Percentiles rank a stretch among this genome's conserved stretches.
phyloP scores from a whole-genome alignment of 2,888 invertebrate genomes.

The Callimorpha dominula region DNA sequence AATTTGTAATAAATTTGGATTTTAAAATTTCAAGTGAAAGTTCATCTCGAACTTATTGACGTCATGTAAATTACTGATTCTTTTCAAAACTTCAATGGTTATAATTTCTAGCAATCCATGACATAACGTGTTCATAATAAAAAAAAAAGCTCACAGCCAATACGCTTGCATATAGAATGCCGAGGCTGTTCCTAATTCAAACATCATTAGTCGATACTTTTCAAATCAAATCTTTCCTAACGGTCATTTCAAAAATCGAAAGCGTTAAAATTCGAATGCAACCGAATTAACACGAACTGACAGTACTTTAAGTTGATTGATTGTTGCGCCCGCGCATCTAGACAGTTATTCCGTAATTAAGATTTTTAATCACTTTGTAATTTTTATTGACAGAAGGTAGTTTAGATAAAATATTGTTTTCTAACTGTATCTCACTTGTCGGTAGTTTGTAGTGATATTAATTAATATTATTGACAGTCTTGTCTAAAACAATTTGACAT shows the following conservation, averaged over 20 bases:
- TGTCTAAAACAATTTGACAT: no score
- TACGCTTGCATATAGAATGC: background rate
- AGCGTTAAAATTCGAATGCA: conserved; percentile 17
- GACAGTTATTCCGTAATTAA: conserved; percentile 41
- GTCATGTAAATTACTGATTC: background rate
- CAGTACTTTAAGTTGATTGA: conserved; percentile 33
- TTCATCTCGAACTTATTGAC: background rate
- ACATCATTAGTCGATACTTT: conserved; percentile 15
- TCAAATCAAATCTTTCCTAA: conserved; percentile 14
- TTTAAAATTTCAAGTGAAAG: background rate
- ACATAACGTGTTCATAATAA: background rate
- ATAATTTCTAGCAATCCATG: background rate
- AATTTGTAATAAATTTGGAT: no score
- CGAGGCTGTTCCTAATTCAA: conserved; percentile 12
- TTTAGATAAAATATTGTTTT: conserved; percentile 20
- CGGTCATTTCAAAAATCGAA: conserved; percentile 23
- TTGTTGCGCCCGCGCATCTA: conserved; percentile 17
- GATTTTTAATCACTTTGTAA: conserved; percentile 37
- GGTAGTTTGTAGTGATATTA: background rate
- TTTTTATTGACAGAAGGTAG: conserved; percentile 37
- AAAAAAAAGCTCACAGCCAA: background rate
- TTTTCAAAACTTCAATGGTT: background rate
- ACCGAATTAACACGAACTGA: conserved; percentile 24
- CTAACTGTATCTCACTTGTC: background rate
- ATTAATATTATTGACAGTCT: no score